Conservation (phyloP, 2,888 invertebrate genomes). For the Lasius platythorax region DNA sequence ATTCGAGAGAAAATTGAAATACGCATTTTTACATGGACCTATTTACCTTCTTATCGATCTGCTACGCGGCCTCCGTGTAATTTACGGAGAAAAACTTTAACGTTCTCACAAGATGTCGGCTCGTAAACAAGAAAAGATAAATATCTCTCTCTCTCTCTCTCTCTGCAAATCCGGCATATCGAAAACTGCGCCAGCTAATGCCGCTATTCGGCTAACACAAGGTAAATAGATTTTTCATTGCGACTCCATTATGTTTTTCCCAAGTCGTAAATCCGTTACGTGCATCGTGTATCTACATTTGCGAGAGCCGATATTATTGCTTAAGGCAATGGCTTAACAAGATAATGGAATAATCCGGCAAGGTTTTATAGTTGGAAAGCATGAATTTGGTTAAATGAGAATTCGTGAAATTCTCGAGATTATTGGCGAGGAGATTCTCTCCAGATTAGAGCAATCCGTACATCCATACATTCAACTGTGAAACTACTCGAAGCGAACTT, state of each 20-base stretch:
- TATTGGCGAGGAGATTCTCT: conserved; percentile 25
- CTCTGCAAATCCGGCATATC: conserved; percentile 18
- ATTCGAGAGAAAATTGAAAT: conserved; percentile 44
- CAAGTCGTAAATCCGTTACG: conserved; percentile 3
- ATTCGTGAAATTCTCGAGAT: conserved; percentile 48
- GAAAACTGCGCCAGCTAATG: conserved; percentile 17
- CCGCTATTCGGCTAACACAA: background rate
- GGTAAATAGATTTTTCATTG: conserved; percentile 37
- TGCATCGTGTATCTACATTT: background rate
- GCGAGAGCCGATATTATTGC: conserved; percentile 1
- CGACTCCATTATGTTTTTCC: background rate
- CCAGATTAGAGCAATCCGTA: conserved; percentile 33
- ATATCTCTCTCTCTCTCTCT: background rate
- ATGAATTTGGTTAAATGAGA: conserved; percentile 42
- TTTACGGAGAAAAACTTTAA: conserved; percentile 13
- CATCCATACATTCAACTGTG: conserved; percentile 19
- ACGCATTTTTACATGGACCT: conserved; percentile 15
- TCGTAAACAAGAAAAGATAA: conserved; percentile 35
- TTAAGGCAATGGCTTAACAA: conserved; percentile 5
- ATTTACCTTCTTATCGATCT: conserved; percentile 23
- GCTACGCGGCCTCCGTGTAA: background rate
- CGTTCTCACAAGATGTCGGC: conserved; percentile 13
- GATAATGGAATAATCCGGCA: conserved; percentile 5
- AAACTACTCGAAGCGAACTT: conserved; percentile 37
- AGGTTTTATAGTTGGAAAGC: background rate